phyloP scores from a whole-genome alignment of 1,140 invertebrate species.

The Melitaea cinxia region DNA sequence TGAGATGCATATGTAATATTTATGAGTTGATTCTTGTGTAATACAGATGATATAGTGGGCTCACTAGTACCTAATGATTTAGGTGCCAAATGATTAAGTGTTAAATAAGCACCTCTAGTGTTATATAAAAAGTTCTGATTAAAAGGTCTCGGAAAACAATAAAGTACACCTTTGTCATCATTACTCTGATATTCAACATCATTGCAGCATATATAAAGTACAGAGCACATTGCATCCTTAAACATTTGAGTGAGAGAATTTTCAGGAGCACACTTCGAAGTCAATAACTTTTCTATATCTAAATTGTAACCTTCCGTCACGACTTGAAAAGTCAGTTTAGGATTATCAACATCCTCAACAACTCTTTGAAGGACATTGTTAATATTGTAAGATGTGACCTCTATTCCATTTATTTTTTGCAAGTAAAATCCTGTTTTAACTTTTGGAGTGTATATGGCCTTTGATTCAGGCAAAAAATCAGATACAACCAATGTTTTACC shows the following conservation, averaged over 20 bases:
- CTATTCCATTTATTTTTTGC: constrained; percentile 84
- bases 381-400: constrained; percentile 82
- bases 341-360: constrained; percentile 70
- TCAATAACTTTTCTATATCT: constrained; percentile 67
- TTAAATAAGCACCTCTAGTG: constrained; percentile 86
- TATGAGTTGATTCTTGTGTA: constrained; percentile 79
- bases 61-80: constrained; percentile 82
- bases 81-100: constrained; percentile 85
- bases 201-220: constrained; percentile 84
- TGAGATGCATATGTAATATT: constrained; percentile 83
- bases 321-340: constrained; percentile 65
- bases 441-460: constrained; percentile 83
- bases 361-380: constrained; percentile 84
- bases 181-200: constrained; percentile 83
- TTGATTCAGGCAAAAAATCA: constrained; percentile 85
- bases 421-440: constrained; percentile 88
- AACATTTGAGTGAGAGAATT: constrained; percentile 80
- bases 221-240: constrained; percentile 82
- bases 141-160: constrained; percentile 85
- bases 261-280: constrained; percentile 77
- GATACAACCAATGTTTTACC: constrained; percentile 85
- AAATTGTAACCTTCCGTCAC: constrained; percentile 50
- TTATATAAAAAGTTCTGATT: constrained; percentile 83
- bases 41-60: constrained; percentile 82
- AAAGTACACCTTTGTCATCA: constrained; percentile 85